These are phyloP conservation scores for Lycophotia porphyrea DNA, from an alignment of 2,888 invertebrate genomes.

Conservation along the genomic window DNA sequence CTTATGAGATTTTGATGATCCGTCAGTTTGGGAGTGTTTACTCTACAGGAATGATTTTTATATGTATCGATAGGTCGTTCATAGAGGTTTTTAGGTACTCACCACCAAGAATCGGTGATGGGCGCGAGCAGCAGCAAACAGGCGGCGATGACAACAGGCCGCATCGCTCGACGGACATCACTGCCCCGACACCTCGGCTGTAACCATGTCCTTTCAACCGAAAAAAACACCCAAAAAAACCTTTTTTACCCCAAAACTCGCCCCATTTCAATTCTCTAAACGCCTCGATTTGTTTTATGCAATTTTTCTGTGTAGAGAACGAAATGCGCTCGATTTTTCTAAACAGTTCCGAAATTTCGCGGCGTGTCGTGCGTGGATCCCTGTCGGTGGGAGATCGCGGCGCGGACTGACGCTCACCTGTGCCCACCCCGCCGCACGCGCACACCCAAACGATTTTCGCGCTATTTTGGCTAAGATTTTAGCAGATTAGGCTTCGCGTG, in stretches of 20 bases:
- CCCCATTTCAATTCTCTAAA: constrained; percentile 66
- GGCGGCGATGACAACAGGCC: constrained; percentile 95
- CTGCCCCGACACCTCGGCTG: constrained; percentile 80
- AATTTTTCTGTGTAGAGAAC: constrained; percentile 64
- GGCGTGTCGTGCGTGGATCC: constrained; percentile 85
- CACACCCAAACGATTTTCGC: constrained; percentile 88
- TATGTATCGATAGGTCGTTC: constrained; percentile 17
- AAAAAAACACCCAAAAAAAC: constrained; percentile 68
- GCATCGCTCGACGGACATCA: constrained; percentile 90
- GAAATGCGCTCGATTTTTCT: constrained; percentile 78
- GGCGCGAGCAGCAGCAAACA: constrained; percentile 96
- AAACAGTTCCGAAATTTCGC: constrained; percentile 84
- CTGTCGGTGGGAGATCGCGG: constrained; percentile 88
- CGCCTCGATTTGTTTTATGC: constrained; percentile 61
- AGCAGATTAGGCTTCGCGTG: constrained; percentile 88
- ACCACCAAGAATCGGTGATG: constrained; percentile 97
- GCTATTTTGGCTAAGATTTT: constrained; percentile 90
- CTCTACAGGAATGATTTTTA: constrained; percentile 25
- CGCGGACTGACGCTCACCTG: constrained; percentile 88
- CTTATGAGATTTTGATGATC: constrained; percentile 47
- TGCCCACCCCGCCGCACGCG: constrained; percentile 84
- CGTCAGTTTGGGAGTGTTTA: constrained; percentile 25
- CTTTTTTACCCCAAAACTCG: constrained; percentile 62
- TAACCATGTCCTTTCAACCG: constrained; percentile 70
- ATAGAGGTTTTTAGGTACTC: constrained; percentile 85